A percentile compares a stretch with the other conserved stretches of the same genome.
phyloP scores from a whole-genome alignment of 2,113 vertebrate species.

The Ctenodactylus gundi region DNA sequence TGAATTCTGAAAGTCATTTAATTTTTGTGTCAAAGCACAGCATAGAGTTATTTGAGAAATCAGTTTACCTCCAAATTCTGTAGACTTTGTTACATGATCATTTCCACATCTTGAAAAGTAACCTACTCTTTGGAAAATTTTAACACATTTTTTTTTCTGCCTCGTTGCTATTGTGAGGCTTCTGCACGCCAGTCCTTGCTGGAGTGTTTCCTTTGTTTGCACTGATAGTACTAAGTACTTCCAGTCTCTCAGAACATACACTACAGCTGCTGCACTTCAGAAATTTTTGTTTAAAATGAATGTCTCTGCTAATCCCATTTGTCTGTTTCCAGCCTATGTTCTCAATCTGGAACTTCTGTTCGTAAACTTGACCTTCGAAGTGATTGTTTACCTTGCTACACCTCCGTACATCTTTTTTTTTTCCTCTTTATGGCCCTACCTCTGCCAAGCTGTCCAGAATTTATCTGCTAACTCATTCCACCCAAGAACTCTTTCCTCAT shows the following conservation, averaged over 20 bases:
- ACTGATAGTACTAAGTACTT: background rate
- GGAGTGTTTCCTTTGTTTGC: background rate
- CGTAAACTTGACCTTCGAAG: background rate
- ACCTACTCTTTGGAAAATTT: background rate
- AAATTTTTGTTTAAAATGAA: slow-evolving; percentile 27
- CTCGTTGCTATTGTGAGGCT: background rate
- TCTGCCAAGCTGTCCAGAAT: background rate
- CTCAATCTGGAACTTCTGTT: background rate
- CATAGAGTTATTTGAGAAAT: background rate
- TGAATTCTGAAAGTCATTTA: background rate
- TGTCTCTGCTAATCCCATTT: background rate
- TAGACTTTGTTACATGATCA: background rate
- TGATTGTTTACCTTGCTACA: slow-evolving; percentile 26
- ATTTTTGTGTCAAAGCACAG: background rate
- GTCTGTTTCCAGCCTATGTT: background rate
- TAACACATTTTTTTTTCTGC: background rate
- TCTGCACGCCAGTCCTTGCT: background rate
- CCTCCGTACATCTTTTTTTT: background rate
- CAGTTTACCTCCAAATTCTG: background rate
- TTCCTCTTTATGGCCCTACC: background rate
- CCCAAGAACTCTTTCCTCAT: background rate
- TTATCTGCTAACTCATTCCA: background rate
- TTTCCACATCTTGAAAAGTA: background rate
- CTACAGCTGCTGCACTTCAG: background rate
- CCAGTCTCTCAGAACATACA: background rate